phyloP scores from a whole-genome alignment of 2,113 vertebrate genomes.

The Jacana jacana region DNA sequence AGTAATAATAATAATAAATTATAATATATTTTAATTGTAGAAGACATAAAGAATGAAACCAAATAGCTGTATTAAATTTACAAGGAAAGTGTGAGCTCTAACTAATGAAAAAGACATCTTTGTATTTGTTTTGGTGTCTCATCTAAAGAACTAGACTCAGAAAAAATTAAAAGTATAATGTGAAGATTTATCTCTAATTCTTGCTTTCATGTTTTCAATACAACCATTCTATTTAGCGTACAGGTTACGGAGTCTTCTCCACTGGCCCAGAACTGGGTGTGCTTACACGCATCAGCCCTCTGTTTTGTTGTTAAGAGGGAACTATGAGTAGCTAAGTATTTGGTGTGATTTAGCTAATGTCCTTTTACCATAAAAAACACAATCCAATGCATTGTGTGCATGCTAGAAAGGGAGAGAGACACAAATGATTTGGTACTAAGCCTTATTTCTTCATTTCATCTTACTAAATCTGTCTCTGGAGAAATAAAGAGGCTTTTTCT shows the following conservation, averaged over 20 bases:
- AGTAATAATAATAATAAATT: background rate
- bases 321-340: background rate
- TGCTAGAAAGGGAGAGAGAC: background rate
- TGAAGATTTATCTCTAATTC: background rate
- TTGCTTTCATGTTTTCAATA: background rate
- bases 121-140: background rate
- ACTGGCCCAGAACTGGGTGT: background rate
- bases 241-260: background rate
- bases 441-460: background rate
- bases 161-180: background rate
- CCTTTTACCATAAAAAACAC: background rate
- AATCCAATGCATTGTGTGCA: background rate
- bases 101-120: background rate
- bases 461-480: slow-evolving; percentile 44
- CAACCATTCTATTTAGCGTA: background rate
- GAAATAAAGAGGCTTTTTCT: slow-evolving; percentile 51
- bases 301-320: background rate
- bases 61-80: background rate
- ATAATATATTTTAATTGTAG: background rate
- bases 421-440: slow-evolving; percentile 4
- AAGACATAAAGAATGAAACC: background rate
- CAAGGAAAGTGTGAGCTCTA: background rate
- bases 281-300: background rate
- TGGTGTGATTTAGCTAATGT: slow-evolving; percentile 1
- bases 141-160: background rate